Percentiles rank a stretch among this genome's conserved stretches.
These are phyloP conservation scores for Eugnorisma glareosa DNA, from an alignment of 2,888 invertebrate genomes.

Conservation along the genomic window DNA sequence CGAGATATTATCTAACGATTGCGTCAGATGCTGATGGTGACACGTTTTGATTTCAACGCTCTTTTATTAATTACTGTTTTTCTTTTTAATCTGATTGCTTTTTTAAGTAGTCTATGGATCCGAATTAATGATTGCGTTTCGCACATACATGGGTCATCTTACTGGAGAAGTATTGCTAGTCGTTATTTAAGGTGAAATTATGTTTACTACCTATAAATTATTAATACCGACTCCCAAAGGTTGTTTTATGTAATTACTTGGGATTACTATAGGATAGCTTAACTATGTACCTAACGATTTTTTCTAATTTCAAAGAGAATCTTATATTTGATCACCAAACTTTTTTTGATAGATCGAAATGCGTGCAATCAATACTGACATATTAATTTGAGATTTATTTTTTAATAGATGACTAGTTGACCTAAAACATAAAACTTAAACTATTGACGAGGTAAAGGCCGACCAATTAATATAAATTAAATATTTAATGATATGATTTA, in stretches of 20 bases:
- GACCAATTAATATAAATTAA: constrained; percentile 1
- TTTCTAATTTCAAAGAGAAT: no score
- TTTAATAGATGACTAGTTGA: no score
- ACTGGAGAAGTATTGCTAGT: no score
- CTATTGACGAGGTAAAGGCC: constrained; percentile 10
- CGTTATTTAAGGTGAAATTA: no score
- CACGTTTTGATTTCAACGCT: constrained; percentile 47
- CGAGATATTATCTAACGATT: constrained; percentile 67
- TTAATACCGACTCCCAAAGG: no score
- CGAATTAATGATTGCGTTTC: background rate
- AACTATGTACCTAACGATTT: no score
- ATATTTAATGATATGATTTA: constrained; percentile 15
- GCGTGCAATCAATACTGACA: no score
- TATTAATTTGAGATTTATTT: background rate
- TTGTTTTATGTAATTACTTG: no score
- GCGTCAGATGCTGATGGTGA: constrained; percentile 46
- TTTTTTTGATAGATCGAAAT: background rate
- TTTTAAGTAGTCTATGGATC: background rate
- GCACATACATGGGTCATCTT: background rate
- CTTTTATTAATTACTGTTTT: constrained; percentile 36
- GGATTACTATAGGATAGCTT: no score
- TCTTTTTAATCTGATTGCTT: background rate
- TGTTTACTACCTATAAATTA: no score
- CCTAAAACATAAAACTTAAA: background rate
- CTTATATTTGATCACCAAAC: no score